Evolutionary conservation across 2,113 vertebrate genomes (phyloP), one percentile per base, ranked within the genome.

Genomic region (Ammospiza caudacuta): DNA sequence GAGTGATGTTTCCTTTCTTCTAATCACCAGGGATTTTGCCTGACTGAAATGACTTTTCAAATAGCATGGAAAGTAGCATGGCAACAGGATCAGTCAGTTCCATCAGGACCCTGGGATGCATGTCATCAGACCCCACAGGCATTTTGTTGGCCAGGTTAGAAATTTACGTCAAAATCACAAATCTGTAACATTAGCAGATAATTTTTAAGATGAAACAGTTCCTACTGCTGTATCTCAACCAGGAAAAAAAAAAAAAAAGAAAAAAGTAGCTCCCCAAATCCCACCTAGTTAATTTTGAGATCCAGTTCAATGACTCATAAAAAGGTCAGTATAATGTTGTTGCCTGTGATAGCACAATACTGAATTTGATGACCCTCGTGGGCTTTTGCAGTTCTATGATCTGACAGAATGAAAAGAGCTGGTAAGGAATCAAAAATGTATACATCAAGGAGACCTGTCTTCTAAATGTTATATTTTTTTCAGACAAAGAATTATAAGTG

Each of bases 351-450:
- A 75, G 47, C 29, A 75, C 41, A 77, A 46, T 84, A 55, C 52
- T 67, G 87, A 92, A 82, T 89, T 91, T 87, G 41, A 83, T 73
- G 41, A 88, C 70, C 58, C 37, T 83, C 15, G 58, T 51, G 33
- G 58, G 69, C 24, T 94, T 51, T 76, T 87, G 61, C 16, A 76
- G 62, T 78, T 46, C 13, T 85, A 13, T 88, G 31, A 85, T 82
- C 44, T 61, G 15, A 59, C 1, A 83, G 68, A 78, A 75, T 52
- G 58, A 89, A 93, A 94, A 83, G 24, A 83, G 10, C 13, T 68
- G 66, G 77, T 87, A 89, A 82, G 39, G 64, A 94, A 90, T 93
- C 24, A 92, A 91, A 96, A 94, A 77, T 43, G 13, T 23, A 41
- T 61, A 51, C 62, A 70, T 67, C 16, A 66, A 83, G 72, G 80